Evolutionary conservation across 1,140 invertebrate species (phyloP).

Genomic region (Melipona quadrifasciata): DNA sequence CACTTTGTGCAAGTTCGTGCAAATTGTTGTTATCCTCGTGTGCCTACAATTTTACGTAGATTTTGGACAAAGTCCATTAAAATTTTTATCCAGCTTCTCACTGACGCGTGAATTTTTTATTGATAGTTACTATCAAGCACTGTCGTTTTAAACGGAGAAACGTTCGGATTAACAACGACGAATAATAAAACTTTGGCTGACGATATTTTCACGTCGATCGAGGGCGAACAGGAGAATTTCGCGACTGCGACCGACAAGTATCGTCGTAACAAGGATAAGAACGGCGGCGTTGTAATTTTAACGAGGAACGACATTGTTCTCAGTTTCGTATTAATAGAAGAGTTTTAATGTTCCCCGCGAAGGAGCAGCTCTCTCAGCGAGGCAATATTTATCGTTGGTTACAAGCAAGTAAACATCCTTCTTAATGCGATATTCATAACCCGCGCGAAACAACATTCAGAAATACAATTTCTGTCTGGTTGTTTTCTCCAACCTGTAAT

Average conservation of each 20-base stretch:
- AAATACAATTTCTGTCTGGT: background rate
- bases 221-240: background rate
- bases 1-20: too few species aligned
- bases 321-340: background rate
- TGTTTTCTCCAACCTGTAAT: background rate
- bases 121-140: background rate
- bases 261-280: background rate
- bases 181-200: background rate
- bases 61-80: too few species aligned
- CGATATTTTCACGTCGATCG: background rate
- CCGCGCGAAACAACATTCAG: background rate
- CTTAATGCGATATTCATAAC: conserved; percentile 15
- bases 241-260: background rate
- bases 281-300: background rate
- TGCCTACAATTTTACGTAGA: too few species aligned
- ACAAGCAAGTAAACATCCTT: background rate
- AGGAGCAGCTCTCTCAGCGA: background rate
- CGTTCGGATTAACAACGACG: too few species aligned
- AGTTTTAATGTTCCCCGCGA: background rate
- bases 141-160: background rate
- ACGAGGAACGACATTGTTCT: background rate
- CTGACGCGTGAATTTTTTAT: background rate
- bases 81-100: too few species aligned
- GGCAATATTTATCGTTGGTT: conserved; percentile 13
- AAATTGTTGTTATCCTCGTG: too few species aligned